phyloP scores from a whole-genome alignment of 1,140 invertebrate species.

The Babylonia areolata region DNA sequence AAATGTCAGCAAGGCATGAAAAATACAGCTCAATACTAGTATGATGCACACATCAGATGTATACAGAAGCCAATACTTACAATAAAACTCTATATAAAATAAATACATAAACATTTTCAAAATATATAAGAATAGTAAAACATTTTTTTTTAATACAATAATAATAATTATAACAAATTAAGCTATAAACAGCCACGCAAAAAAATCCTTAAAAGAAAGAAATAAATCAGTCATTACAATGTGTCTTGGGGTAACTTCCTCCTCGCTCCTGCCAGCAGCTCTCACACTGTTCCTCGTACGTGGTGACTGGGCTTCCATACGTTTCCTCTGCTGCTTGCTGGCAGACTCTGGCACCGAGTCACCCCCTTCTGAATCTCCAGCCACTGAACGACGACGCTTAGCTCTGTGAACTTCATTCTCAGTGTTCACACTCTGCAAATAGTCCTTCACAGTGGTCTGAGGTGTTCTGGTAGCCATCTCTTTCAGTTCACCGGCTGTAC shows the following conservation, averaged over 20 bases:
- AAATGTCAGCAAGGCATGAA: too few species aligned
- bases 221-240: too few species aligned
- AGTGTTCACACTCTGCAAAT: not conserved
- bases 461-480: conserved; percentile 3
- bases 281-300: not conserved
- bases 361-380: not conserved
- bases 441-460: conserved; percentile 1
- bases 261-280: not conserved
- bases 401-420: not conserved
- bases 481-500: not conserved
- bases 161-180: too few species aligned
- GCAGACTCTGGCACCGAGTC: not conserved
- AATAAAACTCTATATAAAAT: too few species aligned
- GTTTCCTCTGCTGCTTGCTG: not conserved
- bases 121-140: too few species aligned
- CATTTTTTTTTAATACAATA: too few species aligned
- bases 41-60: too few species aligned
- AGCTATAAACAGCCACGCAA: not conserved
- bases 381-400: conserved; percentile 5
- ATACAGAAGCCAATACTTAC: too few species aligned
- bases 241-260: conserved; percentile 16
- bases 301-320: not conserved
- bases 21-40: too few species aligned
- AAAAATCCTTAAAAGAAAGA: not conserved
- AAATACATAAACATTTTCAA: too few species aligned